Percentiles rank a stretch among this genome's conserved stretches.
phyloP scores from a whole-genome alignment of 2,797 vertebrate species.

The Cercopithecus hamlyni region DNA sequence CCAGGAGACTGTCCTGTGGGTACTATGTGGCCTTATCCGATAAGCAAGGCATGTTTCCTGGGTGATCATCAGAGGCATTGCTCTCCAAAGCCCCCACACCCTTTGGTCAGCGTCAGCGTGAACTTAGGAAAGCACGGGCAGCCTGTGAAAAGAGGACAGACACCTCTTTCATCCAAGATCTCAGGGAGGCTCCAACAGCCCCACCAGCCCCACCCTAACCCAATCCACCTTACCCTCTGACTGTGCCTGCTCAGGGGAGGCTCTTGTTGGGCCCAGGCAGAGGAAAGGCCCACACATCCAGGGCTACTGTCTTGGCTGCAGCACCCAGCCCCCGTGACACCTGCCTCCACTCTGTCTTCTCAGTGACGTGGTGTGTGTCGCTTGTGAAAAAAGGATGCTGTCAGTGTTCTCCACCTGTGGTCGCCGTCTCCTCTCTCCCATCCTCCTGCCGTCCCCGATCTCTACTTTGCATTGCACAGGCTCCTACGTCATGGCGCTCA shows the following conservation, averaged over 20 bases:
- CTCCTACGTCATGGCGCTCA: constrained; percentile 95
- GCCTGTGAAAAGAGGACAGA: background rate
- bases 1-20: background rate
- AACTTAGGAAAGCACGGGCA: background rate
- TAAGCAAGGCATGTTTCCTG: background rate
- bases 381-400: constrained; percentile 94
- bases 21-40: background rate
- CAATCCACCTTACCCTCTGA: background rate
- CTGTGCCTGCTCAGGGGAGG: background rate
- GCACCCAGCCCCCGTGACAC: background rate
- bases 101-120: background rate
- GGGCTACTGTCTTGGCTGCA: background rate
- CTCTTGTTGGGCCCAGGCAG: background rate
- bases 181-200: background rate
- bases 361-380: constrained; percentile 94
- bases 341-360: background rate
- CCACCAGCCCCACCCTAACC: background rate
- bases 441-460: constrained; percentile 91
- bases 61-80: background rate
- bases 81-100: background rate
- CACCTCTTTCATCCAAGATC: background rate
- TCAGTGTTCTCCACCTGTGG: constrained; percentile 96
- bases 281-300: background rate
- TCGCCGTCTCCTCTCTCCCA: constrained; percentile 94
- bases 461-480: constrained; percentile 95